These are phyloP conservation scores for Stictocephala bisonia DNA, from an alignment of 2,888 invertebrate genomes.

Conservation along the genomic window DNA sequence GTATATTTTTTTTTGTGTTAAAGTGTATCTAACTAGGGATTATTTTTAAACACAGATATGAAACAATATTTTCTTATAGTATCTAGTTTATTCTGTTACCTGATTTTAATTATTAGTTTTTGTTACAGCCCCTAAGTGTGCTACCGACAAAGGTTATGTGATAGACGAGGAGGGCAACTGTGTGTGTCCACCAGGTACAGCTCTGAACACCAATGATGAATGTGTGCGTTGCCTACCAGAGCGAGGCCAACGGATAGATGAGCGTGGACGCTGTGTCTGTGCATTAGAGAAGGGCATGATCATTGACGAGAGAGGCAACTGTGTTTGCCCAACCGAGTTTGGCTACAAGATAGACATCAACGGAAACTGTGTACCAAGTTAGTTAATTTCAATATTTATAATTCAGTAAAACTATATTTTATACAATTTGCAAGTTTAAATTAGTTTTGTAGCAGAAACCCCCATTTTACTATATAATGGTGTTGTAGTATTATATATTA, in stretches of 20 bases:
- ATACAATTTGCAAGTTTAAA: neutral
- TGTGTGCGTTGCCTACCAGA: conserved; percentile 79
- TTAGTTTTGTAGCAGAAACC: neutral
- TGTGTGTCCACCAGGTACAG: conserved; percentile 81
- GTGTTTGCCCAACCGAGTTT: conserved; percentile 78
- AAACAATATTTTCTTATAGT: neutral
- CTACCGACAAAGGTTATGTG: conserved; percentile 76
- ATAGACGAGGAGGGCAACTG: conserved; percentile 75
- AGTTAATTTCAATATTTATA: conserved; percentile 60
- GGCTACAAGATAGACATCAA: conserved; percentile 73
- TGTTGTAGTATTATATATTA: no score
- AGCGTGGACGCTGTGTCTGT: conserved; percentile 84
- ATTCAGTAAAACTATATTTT: no score
- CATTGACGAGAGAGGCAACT: conserved; percentile 80
- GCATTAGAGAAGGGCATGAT: conserved; percentile 82
- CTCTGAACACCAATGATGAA: conserved; percentile 79
- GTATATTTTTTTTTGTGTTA: neutral
- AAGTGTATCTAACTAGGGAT: neutral
- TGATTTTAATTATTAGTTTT: conserved; percentile 24
- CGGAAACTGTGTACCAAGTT: conserved; percentile 71
- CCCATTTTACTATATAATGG: no score
- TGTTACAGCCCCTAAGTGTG: conserved; percentile 68
- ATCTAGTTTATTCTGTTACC: no score
- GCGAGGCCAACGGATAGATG: conserved; percentile 80
- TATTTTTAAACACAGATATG: neutral